Evolutionary conservation across 2,797 vertebrate species (phyloP).

Genomic region (Aldrovandia affinis): DNA sequence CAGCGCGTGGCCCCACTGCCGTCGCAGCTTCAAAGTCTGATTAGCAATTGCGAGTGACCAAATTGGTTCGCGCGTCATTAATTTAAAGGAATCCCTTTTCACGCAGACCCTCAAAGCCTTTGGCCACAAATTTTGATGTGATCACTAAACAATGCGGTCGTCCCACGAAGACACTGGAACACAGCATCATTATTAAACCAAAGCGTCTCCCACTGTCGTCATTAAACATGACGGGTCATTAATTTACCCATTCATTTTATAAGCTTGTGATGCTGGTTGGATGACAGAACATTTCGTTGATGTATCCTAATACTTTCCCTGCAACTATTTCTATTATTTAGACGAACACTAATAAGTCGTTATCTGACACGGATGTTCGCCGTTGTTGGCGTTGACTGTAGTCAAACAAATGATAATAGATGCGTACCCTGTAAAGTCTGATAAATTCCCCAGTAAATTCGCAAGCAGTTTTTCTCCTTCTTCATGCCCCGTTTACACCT

Average conservation of each 20-base stretch:
- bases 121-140: constrained; percentile 26
- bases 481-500: constrained; percentile 97
- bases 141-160: neutral
- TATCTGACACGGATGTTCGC: neutral
- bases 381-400: neutral
- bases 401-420: neutral
- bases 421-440: constrained; percentile 94
- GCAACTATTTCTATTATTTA: neutral
- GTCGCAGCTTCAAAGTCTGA: neutral
- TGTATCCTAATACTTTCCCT: neutral
- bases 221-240: neutral
- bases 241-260: neutral
- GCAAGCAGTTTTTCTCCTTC: constrained; percentile 97
- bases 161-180: neutral
- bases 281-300: neutral
- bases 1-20: neutral
- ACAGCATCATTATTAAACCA: neutral
- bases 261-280: neutral
- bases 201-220: too few species aligned
- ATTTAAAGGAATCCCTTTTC: constrained; percentile 43
- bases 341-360: neutral
- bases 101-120: constrained; percentile 49
- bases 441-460: constrained; percentile 98
- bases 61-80: constrained; percentile 60
- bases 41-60: constrained; percentile 42